phyloP scores from a whole-genome alignment of 1,140 invertebrate species.

The Euglossa dilemma region DNA sequence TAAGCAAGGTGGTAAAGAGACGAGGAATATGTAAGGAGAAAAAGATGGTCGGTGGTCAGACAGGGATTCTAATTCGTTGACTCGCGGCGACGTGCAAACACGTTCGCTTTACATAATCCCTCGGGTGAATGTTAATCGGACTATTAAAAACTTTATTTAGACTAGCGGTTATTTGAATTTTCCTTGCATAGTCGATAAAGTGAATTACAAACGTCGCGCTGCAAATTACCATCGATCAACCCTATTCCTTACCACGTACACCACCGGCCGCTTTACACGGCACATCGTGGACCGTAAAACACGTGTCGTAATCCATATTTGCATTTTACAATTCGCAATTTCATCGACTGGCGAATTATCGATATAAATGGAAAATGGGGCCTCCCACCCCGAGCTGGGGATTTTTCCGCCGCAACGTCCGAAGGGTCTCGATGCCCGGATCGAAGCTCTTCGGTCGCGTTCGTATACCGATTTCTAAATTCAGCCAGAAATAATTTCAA shows the following conservation, averaged over 20 bases:
- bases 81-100: not conserved
- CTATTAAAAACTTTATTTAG: not conserved
- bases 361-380: not conserved
- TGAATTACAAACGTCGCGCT: not conserved
- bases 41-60: not conserved
- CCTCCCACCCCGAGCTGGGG: not conserved
- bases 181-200: too few relatives aligned
- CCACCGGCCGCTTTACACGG: not conserved
- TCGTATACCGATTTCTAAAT: constrained; percentile 42
- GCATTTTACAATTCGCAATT: not conserved
- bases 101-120: not conserved
- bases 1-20: too few relatives aligned
- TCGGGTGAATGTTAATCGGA: not conserved
- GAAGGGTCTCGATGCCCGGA: not conserved
- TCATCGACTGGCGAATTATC: not conserved
- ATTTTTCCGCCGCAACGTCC: not conserved
- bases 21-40: not conserved
- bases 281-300: not conserved
- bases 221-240: not conserved
- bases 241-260: not conserved
- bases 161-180: not conserved
- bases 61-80: not conserved
- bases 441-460: not conserved
- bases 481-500: constrained; percentile 45
- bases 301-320: constrained; percentile 1